phyloP scores from a whole-genome alignment of 2,113 vertebrate genomes.

The Toxotes jaculatrix region DNA sequence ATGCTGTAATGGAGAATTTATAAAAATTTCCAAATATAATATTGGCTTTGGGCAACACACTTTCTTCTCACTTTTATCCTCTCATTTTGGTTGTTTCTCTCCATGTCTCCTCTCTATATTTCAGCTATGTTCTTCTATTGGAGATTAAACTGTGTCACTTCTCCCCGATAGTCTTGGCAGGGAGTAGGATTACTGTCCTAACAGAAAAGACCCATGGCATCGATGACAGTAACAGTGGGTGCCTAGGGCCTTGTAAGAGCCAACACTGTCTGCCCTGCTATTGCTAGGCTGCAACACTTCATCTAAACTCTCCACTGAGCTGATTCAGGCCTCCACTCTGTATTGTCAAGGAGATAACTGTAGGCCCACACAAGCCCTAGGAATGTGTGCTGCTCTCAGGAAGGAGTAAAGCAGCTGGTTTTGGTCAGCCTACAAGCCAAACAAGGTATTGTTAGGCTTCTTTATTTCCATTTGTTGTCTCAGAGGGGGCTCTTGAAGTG shows the following conservation, averaged over 20 bases:
- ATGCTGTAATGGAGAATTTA: not conserved
- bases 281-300: slow-evolving; percentile 40
- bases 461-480: slow-evolving; percentile 40
- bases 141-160: slow-evolving; percentile 48
- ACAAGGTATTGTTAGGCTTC: slow-evolving; percentile 47
- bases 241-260: slow-evolving; percentile 26
- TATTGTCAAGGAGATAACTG: slow-evolving; percentile 63
- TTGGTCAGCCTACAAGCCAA: slow-evolving; percentile 62
- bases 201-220: slow-evolving; percentile 30
- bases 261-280: slow-evolving; percentile 22
- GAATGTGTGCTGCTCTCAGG: slow-evolving; percentile 46
- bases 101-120: not conserved
- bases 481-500: slow-evolving; percentile 29
- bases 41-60: not conserved
- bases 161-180: slow-evolving; percentile 24
- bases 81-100: not conserved
- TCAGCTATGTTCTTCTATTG: not conserved
- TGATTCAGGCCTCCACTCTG: slow-evolving; percentile 19
- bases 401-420: slow-evolving; percentile 51
- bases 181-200: slow-evolving; percentile 36
- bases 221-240: slow-evolving; percentile 35
- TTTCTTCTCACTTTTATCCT: not conserved
- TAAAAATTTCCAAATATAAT: not conserved
- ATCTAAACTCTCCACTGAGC: slow-evolving; percentile 37
- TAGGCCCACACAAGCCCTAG: slow-evolving; percentile 26